Base-by-base conservation (phyloP, 2,888 invertebrate species). In the Epsilonema sp. region DNA sequence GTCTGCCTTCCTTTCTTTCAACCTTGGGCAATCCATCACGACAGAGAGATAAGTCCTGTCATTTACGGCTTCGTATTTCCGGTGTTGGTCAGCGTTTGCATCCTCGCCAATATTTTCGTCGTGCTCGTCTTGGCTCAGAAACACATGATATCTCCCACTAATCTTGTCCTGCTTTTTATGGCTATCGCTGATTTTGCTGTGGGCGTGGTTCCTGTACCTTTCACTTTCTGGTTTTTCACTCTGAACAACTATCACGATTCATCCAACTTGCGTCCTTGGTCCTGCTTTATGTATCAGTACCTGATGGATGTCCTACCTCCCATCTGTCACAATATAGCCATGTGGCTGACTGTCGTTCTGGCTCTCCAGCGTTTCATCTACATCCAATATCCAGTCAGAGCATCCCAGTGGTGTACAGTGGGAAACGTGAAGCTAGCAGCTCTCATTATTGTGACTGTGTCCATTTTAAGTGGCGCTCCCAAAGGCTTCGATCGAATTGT, bases 111-210 rank as follows among this genome's bases (percentile, higher is more conserved):
- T 69, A 80, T 85, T 0, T 71, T 89, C 8, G 84, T 90, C 53
- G 85, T 87, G 16, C 76, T 87, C 31, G 87, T 90, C 1, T 73
- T 90, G 26, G 79, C 83, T 49, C 81, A 84, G 55, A 74, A 80
- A 31, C 85, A 87, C 67, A 89, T 90, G 89, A 36, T 39, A 4
- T 4, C 4, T 5, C 42, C 11, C 5, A 42, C 42, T 5, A 42
- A 42, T 68, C 76, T 80, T n/a, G 82, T 87, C 1, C 74, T 89
- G 2, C 79, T 85, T 76, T 82, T 82, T n/a, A 90, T 90, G 86
- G 89, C 90, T 0, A 73, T 90, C 3, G 84, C 85, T 56, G 90
- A 90, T 69, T 81, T 87, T 78, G 78, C 87, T 65, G 90, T 89
- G 0, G 78, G 86, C 61, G 73, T 85, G 45, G 80, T 85, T 62